A percentile compares a stretch with the other conserved stretches of the same genome.
phyloP scores from a whole-genome alignment of 1,140 invertebrate genomes.

The Sarcophaga peregrina region DNA sequence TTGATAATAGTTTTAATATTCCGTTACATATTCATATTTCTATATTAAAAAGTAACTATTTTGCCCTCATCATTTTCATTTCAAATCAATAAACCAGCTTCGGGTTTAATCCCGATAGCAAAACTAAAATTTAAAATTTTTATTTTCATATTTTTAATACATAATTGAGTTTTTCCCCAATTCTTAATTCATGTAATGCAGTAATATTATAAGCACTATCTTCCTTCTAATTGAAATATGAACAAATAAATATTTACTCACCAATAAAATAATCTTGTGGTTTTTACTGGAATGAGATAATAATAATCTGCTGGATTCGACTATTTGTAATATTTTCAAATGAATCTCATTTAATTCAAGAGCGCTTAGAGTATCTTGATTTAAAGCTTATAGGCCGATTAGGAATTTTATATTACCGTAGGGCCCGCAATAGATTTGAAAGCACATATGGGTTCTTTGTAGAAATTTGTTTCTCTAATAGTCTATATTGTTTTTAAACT shows the following conservation, averaged over 20 bases:
- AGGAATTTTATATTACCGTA: too few species aligned
- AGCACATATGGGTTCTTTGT: too few species aligned
- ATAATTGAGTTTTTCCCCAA: neutral
- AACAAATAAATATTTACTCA: slow-evolving; percentile 38
- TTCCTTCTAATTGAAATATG: slow-evolving; percentile 35
- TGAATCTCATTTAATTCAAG: too few species aligned
- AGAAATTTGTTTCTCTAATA: too few species aligned
- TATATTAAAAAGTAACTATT: neutral
- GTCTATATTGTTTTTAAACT: too few species aligned
- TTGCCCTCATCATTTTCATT: neutral
- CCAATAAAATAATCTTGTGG: neutral
- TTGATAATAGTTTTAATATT: neutral
- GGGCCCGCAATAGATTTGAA: too few species aligned
- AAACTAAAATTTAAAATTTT: slow-evolving; percentile 14
- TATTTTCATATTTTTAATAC: neutral
- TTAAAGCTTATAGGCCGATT: too few species aligned
- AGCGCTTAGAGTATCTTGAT: too few species aligned
- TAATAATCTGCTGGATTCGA: too few species aligned
- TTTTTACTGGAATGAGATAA: neutral
- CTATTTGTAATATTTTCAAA: too few species aligned
- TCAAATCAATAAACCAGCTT: slow-evolving; percentile 11
- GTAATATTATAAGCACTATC: slow-evolving; percentile 12
- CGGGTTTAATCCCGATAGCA: slow-evolving; percentile 9
- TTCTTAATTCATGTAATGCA: neutral
- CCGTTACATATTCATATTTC: neutral